Evolutionary conservation across 2,113 vertebrate species (phyloP), one percentile per base, ranked within the genome.

Genomic region (Vireo altiloquus): DNA sequence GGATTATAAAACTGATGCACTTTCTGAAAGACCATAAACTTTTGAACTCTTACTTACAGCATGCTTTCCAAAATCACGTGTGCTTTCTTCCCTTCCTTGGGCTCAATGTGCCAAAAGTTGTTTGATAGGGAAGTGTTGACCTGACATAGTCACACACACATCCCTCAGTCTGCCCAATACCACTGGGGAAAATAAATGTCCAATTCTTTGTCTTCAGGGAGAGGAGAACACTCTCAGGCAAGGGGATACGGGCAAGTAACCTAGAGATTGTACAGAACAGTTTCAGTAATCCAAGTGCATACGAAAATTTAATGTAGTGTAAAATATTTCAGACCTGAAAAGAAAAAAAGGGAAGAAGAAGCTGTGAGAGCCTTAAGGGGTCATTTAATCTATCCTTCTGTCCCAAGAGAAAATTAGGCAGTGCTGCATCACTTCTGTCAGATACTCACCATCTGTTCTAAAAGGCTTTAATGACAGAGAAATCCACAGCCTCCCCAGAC

Each of bases 401-500:
- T 71, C 89, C 61, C 80, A 59, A 71, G 39, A 82, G 39, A 75
- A 13, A 71, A 42, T 42, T 57, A 35, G 20, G 28, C 35, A 54
- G 59, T 88, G 49, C 70, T 88, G 28, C 49, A 71, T 82, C 71
- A 47, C 33, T 92, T 71, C 49, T 95, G 40, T 59, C 71, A 50
- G 53, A 82, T 80, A 76, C 71, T 80, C 53, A n/a, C 87, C 83
- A 83, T 86, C 90, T 92, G 71, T 56, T 92, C 53, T 80, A 39
- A 91, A 89, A 57, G 15, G 10, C 44, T 88, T 88, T 82, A 88
- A 86, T 82, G 92, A 92, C 82, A 82, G 39, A 92, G 71, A 90
- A 85, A 80, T 30, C 23, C 87, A 82, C 49, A 80, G 23, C 27
- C 13, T 94, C 63, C 63, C 68, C 40, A 68, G 63, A 49, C 53